phyloP scores from a whole-genome alignment of 2,797 vertebrate species.

The Cyclura pinguis region DNA sequence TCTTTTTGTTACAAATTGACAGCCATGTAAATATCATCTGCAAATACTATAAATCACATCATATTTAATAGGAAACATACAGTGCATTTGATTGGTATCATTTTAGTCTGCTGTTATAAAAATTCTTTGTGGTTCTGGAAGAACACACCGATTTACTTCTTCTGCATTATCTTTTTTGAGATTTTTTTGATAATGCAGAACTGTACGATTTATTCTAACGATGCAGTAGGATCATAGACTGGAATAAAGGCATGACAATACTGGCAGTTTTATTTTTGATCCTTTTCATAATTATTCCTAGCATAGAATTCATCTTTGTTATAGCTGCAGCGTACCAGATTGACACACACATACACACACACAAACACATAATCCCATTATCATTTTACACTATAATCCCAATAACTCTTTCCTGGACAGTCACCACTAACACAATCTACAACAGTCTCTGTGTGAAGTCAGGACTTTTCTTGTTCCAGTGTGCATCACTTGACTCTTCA shows the following conservation, averaged over 20 bases:
- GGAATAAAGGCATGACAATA: not conserved
- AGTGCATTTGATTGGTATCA: not conserved
- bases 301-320: not conserved
- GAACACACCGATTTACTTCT: not conserved
- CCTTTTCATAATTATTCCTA: not conserved
- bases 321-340: not conserved
- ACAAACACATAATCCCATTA: no score
- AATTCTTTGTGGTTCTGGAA: not conserved
- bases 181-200: not conserved
- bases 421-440: not conserved
- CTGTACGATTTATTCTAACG: not conserved
- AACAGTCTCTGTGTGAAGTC: not conserved
- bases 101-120: not conserved
- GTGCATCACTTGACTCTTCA: not conserved
- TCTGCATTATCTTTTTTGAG: not conserved
- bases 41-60: not conserved
- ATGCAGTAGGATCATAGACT: not conserved
- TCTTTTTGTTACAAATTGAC: not conserved
- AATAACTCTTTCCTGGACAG: not conserved
- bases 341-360: not conserved
- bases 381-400: not conserved
- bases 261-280: conserved; percentile 6
- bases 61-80: conserved; percentile 7
- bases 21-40: not conserved
- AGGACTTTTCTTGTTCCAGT: not conserved